Conservation (phyloP, 2,888 invertebrate species). For the Phalangium opilio region DNA sequence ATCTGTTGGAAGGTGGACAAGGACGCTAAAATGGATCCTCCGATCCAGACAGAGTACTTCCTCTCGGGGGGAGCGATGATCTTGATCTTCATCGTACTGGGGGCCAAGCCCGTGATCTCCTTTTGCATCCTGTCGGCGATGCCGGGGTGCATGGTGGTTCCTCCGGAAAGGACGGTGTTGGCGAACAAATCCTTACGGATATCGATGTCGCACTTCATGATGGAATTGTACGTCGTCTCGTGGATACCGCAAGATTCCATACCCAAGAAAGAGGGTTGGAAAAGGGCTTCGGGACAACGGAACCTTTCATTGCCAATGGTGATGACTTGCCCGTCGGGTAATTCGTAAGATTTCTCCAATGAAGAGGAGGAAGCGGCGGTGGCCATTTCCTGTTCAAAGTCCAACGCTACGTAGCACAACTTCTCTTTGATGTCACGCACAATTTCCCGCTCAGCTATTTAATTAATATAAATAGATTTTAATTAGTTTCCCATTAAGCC, state of each 20-base stretch:
- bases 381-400: constrained; percentile 91
- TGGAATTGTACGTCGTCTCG: constrained; percentile 79
- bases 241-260: constrained; percentile 82
- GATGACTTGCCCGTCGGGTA: constrained; percentile 77
- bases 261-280: constrained; percentile 69
- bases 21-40: constrained; percentile 88
- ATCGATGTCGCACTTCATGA: constrained; percentile 89
- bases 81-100: constrained; percentile 47
- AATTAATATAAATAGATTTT: too few relatives aligned
- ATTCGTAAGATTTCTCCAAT: constrained; percentile 80
- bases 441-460: constrained; percentile 58
- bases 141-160: constrained; percentile 93
- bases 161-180: constrained; percentile 81
- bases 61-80: constrained; percentile 85
- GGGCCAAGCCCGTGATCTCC: constrained; percentile 74
- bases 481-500: too few relatives aligned
- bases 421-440: constrained; percentile 90
- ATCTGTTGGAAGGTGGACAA: constrained; percentile 79
- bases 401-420: constrained; percentile 78
- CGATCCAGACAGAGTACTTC: constrained; percentile 97
- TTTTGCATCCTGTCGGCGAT: constrained; percentile 96
- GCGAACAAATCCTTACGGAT: constrained; percentile 56
- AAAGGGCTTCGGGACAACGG: constrained; percentile 74
- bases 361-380: constrained; percentile 79
- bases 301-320: constrained; percentile 75